phyloP scores from a whole-genome alignment of 2,797 vertebrate genomes.

The Darevskia nairensis region DNA sequence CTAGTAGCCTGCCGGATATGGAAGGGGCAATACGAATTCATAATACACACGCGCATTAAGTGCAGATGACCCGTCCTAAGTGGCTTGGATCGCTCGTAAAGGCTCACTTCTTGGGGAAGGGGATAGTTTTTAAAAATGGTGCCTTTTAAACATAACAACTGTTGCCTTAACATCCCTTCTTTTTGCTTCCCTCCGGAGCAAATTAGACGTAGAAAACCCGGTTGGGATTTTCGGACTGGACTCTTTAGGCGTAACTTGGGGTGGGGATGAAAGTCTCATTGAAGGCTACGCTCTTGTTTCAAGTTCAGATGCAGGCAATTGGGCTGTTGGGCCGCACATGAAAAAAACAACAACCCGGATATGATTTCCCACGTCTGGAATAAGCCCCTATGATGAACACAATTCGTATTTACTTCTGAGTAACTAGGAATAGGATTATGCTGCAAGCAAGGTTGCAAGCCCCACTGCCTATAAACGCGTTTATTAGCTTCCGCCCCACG shows the following conservation, averaged over 20 bases:
- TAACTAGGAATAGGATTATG: not conserved
- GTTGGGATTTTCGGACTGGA: no score
- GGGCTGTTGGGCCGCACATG: not conserved
- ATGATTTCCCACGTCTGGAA: constrained; percentile 35
- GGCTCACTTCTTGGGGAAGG: no score
- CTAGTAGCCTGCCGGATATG: not conserved
- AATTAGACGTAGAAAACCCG: constrained; percentile 42
- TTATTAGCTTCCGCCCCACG: not conserved
- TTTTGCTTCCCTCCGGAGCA: constrained; percentile 29
- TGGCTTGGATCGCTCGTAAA: not conserved
- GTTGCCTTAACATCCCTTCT: not conserved
- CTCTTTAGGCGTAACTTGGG: no score
- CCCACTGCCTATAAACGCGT: not conserved
- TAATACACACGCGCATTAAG: no score
- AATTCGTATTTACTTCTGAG: not conserved
- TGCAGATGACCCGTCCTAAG: not conserved
- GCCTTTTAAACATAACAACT: no score
- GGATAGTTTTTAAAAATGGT: not conserved
- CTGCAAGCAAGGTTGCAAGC: constrained; percentile 25
- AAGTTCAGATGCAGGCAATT: not conserved
- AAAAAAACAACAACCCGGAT: not conserved
- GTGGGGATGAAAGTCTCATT: not conserved
- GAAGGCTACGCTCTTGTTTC: not conserved
- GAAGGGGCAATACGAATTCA: not conserved
- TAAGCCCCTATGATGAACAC: not conserved